A percentile compares a stretch with the other conserved stretches of the same genome.
These are phyloP conservation scores for Drosophila prolongata DNA, from an alignment of 2,888 invertebrate species.

Conservation along the genomic window DNA sequence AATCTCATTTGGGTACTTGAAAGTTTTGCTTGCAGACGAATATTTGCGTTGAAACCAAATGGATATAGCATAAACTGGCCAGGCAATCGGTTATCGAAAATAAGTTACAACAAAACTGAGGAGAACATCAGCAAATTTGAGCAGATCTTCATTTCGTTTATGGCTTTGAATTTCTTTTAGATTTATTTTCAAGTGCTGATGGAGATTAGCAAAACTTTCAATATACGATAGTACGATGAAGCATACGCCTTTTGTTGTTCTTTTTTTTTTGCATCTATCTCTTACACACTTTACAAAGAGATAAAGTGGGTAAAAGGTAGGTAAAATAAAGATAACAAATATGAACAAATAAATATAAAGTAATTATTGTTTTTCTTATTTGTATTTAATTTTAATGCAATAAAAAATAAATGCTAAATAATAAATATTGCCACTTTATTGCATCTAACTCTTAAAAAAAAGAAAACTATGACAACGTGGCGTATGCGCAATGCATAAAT, in stretches of 20 bases:
- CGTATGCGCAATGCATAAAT: slow-evolving; percentile 64
- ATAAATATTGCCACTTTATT: background rate
- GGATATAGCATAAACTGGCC: slow-evolving; percentile 17
- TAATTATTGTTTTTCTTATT: too few relatives aligned
- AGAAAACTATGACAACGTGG: slow-evolving; percentile 40
- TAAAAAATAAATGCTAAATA: too few relatives aligned
- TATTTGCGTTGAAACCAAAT: slow-evolving; percentile 14
- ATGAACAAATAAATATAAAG: too few relatives aligned
- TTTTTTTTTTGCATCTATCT: slow-evolving; percentile 4
- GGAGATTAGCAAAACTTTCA: slow-evolving; percentile 79
- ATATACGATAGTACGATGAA: slow-evolving; percentile 44
- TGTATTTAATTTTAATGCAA: too few relatives aligned
- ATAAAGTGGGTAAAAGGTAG: slow-evolving; percentile 5
- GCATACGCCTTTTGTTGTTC: slow-evolving; percentile 2
- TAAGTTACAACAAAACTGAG: slow-evolving; percentile 11
- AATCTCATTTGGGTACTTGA: slow-evolving; percentile 49
- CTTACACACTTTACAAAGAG: background rate
- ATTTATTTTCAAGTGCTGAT: slow-evolving; percentile 82
- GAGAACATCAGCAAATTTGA: slow-evolving; percentile 45
- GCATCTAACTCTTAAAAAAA: background rate
- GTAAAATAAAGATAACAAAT: background rate
- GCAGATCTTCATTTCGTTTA: slow-evolving; percentile 11
- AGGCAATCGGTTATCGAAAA: slow-evolving; percentile 24
- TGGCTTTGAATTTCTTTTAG: slow-evolving; percentile 34
- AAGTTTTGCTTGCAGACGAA: slow-evolving; percentile 65